phyloP scores from a whole-genome alignment of 2,113 vertebrate species.

The Glareola pratincola region DNA sequence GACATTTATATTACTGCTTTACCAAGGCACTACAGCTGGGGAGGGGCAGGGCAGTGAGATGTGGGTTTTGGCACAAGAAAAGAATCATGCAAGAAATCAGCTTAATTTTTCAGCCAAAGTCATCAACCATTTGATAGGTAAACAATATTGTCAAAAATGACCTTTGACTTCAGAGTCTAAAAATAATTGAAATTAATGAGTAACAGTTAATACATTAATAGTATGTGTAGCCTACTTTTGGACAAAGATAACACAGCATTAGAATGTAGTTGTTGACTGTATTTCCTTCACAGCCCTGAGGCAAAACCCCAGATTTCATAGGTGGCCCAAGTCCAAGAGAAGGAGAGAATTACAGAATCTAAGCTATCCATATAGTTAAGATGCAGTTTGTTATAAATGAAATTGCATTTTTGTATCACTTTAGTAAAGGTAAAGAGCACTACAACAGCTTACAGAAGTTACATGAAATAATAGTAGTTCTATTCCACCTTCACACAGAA shows the following conservation, averaged over 20 bases:
- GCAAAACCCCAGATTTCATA: background rate
- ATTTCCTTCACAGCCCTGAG: background rate
- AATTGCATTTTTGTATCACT: background rate
- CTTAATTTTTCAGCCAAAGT: background rate
- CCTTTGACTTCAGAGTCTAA: background rate
- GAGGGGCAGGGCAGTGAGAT: background rate
- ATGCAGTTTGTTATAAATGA: background rate
- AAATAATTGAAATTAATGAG: background rate
- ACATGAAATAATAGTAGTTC: background rate
- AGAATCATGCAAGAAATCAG: background rate
- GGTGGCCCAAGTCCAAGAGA: background rate
- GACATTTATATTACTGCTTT: background rate
- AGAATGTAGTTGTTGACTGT: background rate
- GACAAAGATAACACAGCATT: background rate
- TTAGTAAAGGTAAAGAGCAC: background rate
- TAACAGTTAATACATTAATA: background rate
- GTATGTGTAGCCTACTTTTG: background rate
- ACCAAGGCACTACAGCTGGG: accelerated
- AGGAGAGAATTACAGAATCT: background rate
- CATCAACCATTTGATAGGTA: background rate
- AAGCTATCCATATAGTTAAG: background rate
- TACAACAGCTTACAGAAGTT: background rate
- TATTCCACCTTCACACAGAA: background rate
- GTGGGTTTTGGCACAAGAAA: background rate
- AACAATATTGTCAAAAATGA: background rate